These are phyloP conservation scores for Hydriomena furcata DNA, from an alignment of 2,888 invertebrate species.

Conservation along the genomic window DNA sequence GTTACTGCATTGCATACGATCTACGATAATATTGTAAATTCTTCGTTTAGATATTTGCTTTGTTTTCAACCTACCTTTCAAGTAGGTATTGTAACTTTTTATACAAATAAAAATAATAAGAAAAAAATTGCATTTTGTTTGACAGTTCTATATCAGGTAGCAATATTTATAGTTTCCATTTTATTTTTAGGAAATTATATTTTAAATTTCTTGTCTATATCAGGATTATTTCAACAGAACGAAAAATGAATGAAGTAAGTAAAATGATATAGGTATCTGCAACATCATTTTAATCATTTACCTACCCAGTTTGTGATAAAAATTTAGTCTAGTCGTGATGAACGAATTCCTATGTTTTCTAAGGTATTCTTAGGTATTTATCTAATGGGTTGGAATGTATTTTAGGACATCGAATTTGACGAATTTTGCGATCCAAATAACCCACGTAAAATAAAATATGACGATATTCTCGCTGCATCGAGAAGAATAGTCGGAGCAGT, in stretches of 20 bases:
- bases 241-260: slow-evolving; percentile 30
- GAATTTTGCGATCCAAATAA: slow-evolving; percentile 71
- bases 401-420: slow-evolving; percentile 60
- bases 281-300: no score
- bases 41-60: no score
- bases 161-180: not conserved
- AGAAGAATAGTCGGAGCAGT: slow-evolving; percentile 85
- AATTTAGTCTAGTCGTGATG: no score
- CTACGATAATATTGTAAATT: no score
- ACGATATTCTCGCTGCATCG: slow-evolving; percentile 86
- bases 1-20: no score
- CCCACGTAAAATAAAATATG: slow-evolving; percentile 80
- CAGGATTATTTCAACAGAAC: slow-evolving; percentile 8
- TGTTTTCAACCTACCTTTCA: no score
- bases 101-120: slow-evolving; percentile 1
- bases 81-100: not conserved
- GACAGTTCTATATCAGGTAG: not conserved
- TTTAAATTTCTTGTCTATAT: slow-evolving; percentile 11
- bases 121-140: slow-evolving; percentile 11
- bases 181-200: slow-evolving; percentile 5
- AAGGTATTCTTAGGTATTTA: no score
- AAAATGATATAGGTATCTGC: no score
- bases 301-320: no score
- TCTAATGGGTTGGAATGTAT: not conserved
- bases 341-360: not conserved